Percentiles rank a stretch among this genome's conserved stretches.
phyloP scores from a whole-genome alignment of 1,140 invertebrate species.

The Phymastichus coffea region DNA sequence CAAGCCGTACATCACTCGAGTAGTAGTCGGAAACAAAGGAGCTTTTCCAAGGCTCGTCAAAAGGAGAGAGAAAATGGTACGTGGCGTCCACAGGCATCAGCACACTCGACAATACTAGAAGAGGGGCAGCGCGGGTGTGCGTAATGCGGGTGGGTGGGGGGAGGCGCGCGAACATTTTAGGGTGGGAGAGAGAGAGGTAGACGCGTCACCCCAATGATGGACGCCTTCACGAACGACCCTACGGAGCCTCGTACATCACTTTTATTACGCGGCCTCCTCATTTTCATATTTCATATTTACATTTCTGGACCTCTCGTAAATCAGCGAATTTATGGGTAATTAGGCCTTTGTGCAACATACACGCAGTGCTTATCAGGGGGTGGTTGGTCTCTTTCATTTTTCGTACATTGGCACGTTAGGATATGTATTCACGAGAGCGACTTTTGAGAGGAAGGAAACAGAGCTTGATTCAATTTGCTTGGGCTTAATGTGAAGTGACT shows the following conservation, averaged over 20 bases:
- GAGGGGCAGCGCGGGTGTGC: not conserved
- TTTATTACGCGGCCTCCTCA: constrained; percentile 77
- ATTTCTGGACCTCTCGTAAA: constrained; percentile 63
- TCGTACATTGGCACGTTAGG: no score
- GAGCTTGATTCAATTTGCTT: constrained; percentile 7
- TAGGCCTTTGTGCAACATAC: constrained; percentile 58
- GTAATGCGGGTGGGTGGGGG: constrained; percentile 11
- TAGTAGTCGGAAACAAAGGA: no score
- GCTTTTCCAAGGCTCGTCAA: not conserved
- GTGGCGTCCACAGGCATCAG: not conserved
- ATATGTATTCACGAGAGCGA: no score
- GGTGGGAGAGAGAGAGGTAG: constrained; percentile 60
- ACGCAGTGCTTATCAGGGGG: not conserved
- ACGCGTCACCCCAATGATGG: constrained; percentile 66
- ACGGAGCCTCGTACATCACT: constrained; percentile 74
- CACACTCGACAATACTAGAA: no score
- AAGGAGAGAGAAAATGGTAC: not conserved
- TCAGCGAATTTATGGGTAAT: constrained; percentile 68
- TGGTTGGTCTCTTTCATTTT: no score
- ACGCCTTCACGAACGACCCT: constrained; percentile 74
- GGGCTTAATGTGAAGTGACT: not conserved
- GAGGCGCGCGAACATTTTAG: constrained; percentile 42
- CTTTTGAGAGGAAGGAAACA: not conserved
- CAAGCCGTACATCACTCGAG: no score
- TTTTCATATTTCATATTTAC: constrained; percentile 82